Conservation (phyloP, 2,797 vertebrate species). For the Graptemys geographica region DNA sequence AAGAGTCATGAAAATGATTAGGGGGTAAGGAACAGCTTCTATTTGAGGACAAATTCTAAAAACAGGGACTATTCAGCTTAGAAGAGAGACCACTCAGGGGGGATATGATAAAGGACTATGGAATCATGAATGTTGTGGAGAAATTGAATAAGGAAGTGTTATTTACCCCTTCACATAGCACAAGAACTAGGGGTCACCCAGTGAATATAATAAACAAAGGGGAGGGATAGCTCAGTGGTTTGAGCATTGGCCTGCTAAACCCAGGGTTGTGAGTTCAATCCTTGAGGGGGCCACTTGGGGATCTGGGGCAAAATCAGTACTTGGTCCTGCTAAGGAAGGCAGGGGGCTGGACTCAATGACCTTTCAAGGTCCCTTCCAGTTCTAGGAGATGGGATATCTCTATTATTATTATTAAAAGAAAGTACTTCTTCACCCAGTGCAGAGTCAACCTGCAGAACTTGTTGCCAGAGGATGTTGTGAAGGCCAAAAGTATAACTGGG, state of each 20-base stretch:
- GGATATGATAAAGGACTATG: not conserved
- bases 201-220: not conserved
- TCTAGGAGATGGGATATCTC: too few species aligned
- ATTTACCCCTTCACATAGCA: not conserved
- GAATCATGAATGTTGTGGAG: not conserved
- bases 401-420: too few species aligned
- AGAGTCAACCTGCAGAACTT: not conserved
- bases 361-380: too few species aligned
- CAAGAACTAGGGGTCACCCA: not conserved
- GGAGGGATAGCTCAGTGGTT: too few species aligned
- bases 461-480: not conserved
- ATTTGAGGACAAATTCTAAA: not conserved
- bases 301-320: too few species aligned
- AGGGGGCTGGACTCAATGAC: too few species aligned
- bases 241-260: too few species aligned
- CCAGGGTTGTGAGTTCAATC: too few species aligned
- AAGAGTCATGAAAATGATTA: not conserved
- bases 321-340: too few species aligned
- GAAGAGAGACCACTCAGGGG: not conserved
- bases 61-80: not conserved
- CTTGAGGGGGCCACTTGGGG: too few species aligned
- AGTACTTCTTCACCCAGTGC: not conserved
- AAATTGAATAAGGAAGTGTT: not conserved
- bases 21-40: not conserved
- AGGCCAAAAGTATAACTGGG: not conserved